Evolutionary conservation across 2,797 vertebrate genomes (phyloP).

Genomic region (Lagothrix lagotricha): DNA sequence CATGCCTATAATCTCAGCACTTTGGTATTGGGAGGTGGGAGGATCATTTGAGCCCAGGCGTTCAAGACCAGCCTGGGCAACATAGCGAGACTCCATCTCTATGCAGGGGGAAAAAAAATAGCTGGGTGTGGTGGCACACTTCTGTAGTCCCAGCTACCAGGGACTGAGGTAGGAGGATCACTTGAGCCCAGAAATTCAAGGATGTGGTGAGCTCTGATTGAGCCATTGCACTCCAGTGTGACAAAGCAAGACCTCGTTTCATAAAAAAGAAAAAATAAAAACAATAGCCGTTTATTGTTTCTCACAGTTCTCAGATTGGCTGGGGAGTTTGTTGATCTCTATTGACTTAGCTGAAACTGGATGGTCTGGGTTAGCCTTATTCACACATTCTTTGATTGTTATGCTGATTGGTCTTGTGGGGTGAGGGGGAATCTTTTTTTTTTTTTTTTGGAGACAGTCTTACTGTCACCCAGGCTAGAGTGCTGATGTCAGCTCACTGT

Average conservation of each 20-base stretch:
- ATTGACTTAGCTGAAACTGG: not conserved
- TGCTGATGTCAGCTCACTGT: too few relatives aligned
- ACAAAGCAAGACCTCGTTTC: not conserved
- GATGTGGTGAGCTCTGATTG: not conserved
- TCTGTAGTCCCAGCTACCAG: not conserved
- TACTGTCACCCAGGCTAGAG: too few relatives aligned
- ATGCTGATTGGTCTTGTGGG: not conserved
- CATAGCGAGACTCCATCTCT: not conserved
- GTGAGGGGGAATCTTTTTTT: not conserved
- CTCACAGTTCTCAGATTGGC: not conserved
- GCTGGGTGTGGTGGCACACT: not conserved
- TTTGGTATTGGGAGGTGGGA: not conserved
- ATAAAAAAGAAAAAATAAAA: not conserved
- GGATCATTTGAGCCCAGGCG: not conserved
- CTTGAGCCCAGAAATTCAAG: not conserved
- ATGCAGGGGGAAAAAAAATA: not conserved
- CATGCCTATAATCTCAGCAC: not conserved
- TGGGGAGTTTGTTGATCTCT: not conserved
- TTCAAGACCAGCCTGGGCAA: not conserved
- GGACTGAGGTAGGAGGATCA: not conserved
- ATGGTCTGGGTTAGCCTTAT: not conserved
- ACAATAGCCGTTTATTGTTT: constrained; percentile 6
- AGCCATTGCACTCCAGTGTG: not conserved
- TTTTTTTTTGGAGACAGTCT: too few relatives aligned
- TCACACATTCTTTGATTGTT: not conserved